Percentiles rank a stretch among this genome's conserved stretches.
Evolutionary conservation across 2,888 invertebrate species (phyloP).

Genomic region (Oligia strigilis): DNA sequence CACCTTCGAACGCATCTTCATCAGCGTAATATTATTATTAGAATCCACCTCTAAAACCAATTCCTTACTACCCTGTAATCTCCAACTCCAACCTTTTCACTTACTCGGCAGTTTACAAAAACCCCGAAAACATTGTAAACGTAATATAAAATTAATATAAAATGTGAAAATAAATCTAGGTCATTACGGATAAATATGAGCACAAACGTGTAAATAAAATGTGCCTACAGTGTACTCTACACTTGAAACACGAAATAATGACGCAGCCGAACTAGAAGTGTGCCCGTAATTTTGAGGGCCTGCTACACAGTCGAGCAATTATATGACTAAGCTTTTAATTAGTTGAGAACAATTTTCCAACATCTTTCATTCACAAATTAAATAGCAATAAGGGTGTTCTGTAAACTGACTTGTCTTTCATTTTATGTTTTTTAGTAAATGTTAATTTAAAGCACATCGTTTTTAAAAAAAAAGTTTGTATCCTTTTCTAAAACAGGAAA

Average conservation of each 20-base stretch:
- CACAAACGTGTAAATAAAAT: slow-evolving; percentile 22
- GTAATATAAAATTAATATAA: slow-evolving; percentile 20
- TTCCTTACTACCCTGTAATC: too few species aligned
- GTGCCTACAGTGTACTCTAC: neutral
- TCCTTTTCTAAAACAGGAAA: neutral
- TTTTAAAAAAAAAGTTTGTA: neutral
- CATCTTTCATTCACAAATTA: slow-evolving; percentile 8
- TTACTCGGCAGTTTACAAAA: neutral
- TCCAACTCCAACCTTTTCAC: neutral
- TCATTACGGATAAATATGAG: neutral
- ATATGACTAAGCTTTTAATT: slow-evolving; percentile 20
- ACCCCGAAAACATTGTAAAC: neutral
- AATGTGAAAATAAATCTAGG: neutral
- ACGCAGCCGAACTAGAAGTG: slow-evolving; percentile 28
- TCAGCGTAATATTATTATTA: neutral
- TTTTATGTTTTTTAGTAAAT: neutral
- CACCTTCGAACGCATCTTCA: too few species aligned
- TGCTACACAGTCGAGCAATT: slow-evolving; percentile 40
- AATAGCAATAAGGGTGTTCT: neutral
- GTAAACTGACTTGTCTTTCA: neutral
- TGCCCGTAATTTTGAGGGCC: slow-evolving; percentile 26
- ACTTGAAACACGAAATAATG: slow-evolving; percentile 44
- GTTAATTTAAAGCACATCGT: too few species aligned
- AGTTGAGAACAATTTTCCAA: slow-evolving; percentile 17
- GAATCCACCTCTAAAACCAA: too few species aligned